A percentile compares a stretch with the other conserved stretches of the same genome.
phyloP scores from a whole-genome alignment of 1,140 invertebrate species.

The Tetranychus urticae region DNA sequence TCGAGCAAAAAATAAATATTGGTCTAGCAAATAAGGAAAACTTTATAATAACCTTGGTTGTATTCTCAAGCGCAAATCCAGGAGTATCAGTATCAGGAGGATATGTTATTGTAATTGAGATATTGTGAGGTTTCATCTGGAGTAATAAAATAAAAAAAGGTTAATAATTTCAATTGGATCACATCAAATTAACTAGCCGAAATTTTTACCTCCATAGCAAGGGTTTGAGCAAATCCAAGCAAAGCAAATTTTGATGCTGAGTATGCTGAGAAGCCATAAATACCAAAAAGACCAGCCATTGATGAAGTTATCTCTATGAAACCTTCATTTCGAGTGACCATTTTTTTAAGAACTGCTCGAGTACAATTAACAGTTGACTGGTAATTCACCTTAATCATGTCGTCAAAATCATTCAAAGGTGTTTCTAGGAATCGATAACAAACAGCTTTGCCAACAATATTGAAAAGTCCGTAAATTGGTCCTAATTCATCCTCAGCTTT shows the following conservation, averaged over 20 bases:
- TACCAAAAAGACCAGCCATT: conserved; percentile 63
- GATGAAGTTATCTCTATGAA: conserved; percentile 66
- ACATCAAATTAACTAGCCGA: background rate
- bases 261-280: conserved; percentile 78
- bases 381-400: conserved; percentile 32
- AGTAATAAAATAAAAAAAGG: conserved; percentile 7
- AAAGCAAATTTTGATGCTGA: conserved; percentile 80
- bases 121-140: conserved; percentile 43
- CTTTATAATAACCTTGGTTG: conserved; percentile 30
- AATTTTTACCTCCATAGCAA: conserved; percentile 56
- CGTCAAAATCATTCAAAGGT: conserved; percentile 31
- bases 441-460: conserved; percentile 53
- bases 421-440: conserved; percentile 55
- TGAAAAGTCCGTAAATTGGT: conserved; percentile 64
- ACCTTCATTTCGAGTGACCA: conserved; percentile 31
- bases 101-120: conserved; percentile 59
- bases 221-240: conserved; percentile 68
- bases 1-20: background rate
- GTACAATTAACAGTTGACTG: conserved; percentile 28
- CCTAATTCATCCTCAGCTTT: conserved; percentile 35
- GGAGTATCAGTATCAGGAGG: conserved; percentile 96
- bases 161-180: background rate
- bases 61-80: conserved; percentile 62
- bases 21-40: no score
- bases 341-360: conserved; percentile 25